A percentile compares a stretch with the other conserved stretches of the same genome.
These are phyloP conservation scores for Aratinga solstitialis DNA, from an alignment of 2,797 vertebrate species.

Conservation along the genomic window DNA sequence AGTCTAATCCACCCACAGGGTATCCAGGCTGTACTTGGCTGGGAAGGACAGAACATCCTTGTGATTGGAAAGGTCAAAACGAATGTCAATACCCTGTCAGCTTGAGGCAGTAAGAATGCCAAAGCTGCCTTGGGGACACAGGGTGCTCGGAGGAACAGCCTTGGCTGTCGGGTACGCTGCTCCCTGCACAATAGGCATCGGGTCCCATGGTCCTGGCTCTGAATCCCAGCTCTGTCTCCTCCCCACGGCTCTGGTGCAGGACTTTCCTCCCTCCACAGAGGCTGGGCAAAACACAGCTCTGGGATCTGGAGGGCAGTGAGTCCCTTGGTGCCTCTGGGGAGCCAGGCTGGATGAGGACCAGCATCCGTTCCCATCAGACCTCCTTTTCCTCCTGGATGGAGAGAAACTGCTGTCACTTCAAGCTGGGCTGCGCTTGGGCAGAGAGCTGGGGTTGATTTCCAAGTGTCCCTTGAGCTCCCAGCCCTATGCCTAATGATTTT, in stretches of 20 bases:
- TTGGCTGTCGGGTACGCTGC: background rate
- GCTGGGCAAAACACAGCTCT: background rate
- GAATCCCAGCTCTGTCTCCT: background rate
- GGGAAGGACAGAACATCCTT: conserved; percentile 63
- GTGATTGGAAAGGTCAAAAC: conserved; percentile 59
- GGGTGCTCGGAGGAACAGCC: background rate
- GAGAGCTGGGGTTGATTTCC: conserved; percentile 23
- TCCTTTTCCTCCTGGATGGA: background rate
- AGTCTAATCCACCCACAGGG: conserved; percentile 36
- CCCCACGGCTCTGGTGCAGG: background rate
- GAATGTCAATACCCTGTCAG: background rate
- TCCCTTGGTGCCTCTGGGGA: background rate
- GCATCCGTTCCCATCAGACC: background rate
- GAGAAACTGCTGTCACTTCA: background rate
- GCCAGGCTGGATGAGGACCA: background rate
- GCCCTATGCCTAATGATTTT: conserved; percentile 8
- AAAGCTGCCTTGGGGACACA: background rate
- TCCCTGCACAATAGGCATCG: rapidly evolving
- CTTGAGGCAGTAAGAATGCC: background rate
- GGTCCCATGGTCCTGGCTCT: background rate
- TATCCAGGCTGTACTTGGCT: background rate
- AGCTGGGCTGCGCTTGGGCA: background rate
- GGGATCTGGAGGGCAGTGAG: background rate
- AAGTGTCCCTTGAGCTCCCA: background rate
- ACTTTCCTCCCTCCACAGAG: background rate